A percentile compares a stretch with the other conserved stretches of the same genome.
phyloP scores from a whole-genome alignment of 2,888 invertebrate species.

The Allophyes oxyacanthae region DNA sequence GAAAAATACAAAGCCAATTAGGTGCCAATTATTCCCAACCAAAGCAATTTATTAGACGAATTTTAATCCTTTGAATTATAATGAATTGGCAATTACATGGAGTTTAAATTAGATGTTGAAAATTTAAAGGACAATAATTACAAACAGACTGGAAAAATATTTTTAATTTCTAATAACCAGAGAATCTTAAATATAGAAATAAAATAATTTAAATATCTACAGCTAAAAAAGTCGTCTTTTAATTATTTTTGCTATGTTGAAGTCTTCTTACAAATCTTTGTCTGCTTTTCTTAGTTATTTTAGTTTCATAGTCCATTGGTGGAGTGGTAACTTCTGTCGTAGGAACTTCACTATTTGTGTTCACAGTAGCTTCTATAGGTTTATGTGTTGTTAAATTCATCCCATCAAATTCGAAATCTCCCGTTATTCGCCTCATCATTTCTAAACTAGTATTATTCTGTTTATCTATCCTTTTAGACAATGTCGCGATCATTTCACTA shows the following conservation, averaged over 20 bases:
- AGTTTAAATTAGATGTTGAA: background rate
- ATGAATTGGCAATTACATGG: conserved; percentile 22
- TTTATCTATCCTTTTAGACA: conserved; percentile 73
- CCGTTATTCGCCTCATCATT: conserved; percentile 62
- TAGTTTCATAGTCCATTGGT: conserved; percentile 22
- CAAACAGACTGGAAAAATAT: background rate
- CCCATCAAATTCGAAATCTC: conserved; percentile 38
- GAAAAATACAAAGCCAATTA: conserved; percentile 5
- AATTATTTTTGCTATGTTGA: conserved; percentile 60
- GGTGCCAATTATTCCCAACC: conserved; percentile 12
- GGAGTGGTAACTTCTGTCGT: conserved; percentile 13
- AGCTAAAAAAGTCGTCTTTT: conserved; percentile 3
- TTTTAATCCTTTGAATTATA: conserved; percentile 2
- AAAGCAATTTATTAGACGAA: conserved; percentile 5
- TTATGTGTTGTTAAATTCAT: conserved; percentile 11
- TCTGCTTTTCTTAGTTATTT: conserved; percentile 60
- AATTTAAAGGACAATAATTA: conserved; percentile 7
- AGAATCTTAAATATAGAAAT: conserved; percentile 1
- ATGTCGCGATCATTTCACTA: conserved; percentile 66
- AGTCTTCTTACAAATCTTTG: conserved; percentile 60
- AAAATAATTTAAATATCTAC: background rate
- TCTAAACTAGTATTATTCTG: conserved; percentile 75
- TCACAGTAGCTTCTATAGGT: background rate
- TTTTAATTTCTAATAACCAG: conserved; percentile 3
- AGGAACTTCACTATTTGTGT: conserved; percentile 1